phyloP scores from a whole-genome alignment of 2,113 vertebrate species.

The Martes martes region DNA sequence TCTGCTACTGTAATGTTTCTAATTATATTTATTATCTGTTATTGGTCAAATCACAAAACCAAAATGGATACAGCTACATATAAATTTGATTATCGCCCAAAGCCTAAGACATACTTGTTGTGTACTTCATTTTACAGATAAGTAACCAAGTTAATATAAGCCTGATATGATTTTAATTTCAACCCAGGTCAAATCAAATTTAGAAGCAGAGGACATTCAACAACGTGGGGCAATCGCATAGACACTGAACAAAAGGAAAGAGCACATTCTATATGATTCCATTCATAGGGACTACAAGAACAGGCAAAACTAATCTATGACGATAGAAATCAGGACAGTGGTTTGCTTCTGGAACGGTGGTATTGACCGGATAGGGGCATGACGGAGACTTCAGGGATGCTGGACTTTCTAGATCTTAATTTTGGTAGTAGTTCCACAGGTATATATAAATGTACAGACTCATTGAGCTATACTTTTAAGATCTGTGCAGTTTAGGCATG shows the following conservation, averaged over 20 bases:
- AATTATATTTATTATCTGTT: not conserved
- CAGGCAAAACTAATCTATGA: not conserved
- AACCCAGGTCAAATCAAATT: conserved; percentile 20
- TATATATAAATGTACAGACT: not conserved
- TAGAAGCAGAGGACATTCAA: conserved; percentile 5
- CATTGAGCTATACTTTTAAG: not conserved
- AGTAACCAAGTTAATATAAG: conserved; percentile 19
- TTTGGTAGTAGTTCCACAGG: not conserved
- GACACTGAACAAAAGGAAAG: not conserved
- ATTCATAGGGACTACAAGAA: not conserved
- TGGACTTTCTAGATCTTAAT: not conserved
- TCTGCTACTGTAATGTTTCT: not conserved
- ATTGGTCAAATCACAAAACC: not conserved
- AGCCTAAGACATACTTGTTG: not conserved
- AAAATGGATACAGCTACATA: not conserved
- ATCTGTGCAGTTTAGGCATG: not conserved
- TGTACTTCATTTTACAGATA: conserved; percentile 7
- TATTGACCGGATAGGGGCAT: not conserved
- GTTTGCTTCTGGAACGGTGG: not conserved
- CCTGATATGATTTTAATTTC: conserved; percentile 9
- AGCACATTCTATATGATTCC: not conserved
- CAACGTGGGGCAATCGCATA: not conserved
- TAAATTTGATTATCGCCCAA: not conserved
- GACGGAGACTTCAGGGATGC: not conserved
- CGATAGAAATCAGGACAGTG: not conserved